Percentiles rank a stretch among this genome's conserved stretches.
Conservation (phyloP, 2,888 invertebrate genomes). For the Parthenolecanium corni region DNA sequence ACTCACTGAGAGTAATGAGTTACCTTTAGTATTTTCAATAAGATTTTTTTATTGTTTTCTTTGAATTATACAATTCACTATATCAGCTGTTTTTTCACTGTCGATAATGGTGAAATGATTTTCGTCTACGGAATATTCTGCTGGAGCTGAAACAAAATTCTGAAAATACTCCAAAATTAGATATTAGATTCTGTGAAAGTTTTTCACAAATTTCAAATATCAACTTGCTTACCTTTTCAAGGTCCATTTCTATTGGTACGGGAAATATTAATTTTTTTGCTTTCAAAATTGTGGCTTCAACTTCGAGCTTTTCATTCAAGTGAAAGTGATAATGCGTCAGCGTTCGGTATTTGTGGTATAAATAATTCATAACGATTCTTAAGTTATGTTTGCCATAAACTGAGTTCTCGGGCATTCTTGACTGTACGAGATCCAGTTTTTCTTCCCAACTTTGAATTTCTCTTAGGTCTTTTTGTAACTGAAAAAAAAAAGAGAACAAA, state of each 20-base stretch:
- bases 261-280: slow-evolving; percentile 11
- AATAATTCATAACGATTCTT: slow-evolving; percentile 1
- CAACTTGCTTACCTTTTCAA: slow-evolving; percentile 9
- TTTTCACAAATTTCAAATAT: no score
- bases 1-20: no score
- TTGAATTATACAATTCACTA: background rate
- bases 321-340: slow-evolving; percentile 3
- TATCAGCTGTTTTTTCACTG: slow-evolving; percentile 7
- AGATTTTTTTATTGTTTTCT: background rate
- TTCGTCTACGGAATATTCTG: slow-evolving; percentile 6
- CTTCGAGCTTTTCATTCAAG: background rate
- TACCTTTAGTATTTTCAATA: no score
- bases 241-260: background rate
- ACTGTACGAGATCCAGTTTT: background rate
- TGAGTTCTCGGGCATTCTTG: background rate
- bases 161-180: background rate
- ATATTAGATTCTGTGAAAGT: no score
- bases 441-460: background rate
- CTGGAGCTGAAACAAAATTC: background rate
- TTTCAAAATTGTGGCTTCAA: background rate
- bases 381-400: background rate
- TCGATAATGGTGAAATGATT: slow-evolving; percentile 14
- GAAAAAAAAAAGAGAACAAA: no score
- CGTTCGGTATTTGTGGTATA: background rate
- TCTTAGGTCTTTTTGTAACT: slow-evolving; percentile 5